Base-by-base conservation (phyloP, 2,113 vertebrate genomes). In the Sceloporus undulatus region DNA sequence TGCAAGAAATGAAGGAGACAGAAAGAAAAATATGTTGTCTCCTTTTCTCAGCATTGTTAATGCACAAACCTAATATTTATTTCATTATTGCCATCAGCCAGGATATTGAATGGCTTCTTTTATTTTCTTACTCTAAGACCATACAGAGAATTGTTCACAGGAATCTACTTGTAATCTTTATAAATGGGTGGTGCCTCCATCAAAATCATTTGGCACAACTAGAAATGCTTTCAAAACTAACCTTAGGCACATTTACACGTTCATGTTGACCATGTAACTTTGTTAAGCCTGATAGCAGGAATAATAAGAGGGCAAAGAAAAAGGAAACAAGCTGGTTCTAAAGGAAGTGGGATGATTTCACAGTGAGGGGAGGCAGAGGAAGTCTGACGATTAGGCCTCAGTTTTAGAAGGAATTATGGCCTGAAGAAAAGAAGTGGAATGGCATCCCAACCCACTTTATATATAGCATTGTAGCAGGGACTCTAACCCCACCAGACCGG, bases 11-110 rank as follows among this genome's bases (percentile, higher is more conserved):
- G 83, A 76, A 25, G 21, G 11, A 77, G 70, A 65, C 29, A 5
- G 65, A 81, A 62, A 88, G 34, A n/a, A 92, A 93, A 68, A 19
- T 40, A 66, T 0, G n/a, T 52, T 2, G 70, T 73, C 76, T 90
- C 62, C 77, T 91, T 94, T 92, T 85, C n/a, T 92, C 87, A 89
- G 11, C 80, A 52, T 23, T 86, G 23, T 91, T 90, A 75, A 76
- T 56, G 25, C 62, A 68, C 34, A 73, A 85, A 48, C 38, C 74
- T 9, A 91, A 86, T 75, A 59, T 0, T 0, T 71, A 70, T 0
- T 0, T 91, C 86, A 82, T 90, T 88, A 91, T 88, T 80, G 29
- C 25, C 25, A 40, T 87, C 88, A 5, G 25, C 27, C 48, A 62
- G 85, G 59, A 75, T 87, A 34, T 11, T 86, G 79, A 88, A 84